Evolutionary conservation across 2,888 invertebrate genomes (phyloP), one percentile per base, ranked within the genome.

Genomic region (Erannis defoliaria): DNA sequence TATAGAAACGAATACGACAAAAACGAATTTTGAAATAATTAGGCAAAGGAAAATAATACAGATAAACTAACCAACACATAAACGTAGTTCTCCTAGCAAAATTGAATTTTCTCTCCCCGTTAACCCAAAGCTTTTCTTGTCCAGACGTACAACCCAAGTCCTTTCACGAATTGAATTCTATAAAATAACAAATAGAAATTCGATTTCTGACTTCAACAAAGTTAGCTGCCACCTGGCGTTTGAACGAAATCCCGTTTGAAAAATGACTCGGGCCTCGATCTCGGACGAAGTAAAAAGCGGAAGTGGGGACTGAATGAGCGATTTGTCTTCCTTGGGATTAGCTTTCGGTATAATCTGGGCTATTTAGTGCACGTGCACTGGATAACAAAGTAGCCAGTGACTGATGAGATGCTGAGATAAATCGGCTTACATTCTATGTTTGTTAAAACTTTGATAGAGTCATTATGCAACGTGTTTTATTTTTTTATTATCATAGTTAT

Each of bases 181-280:
- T 66, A 66, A 77, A 72, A 72, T 73, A 67, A 61, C 71, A 69
- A 64, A 72, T 73, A 71, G 68, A 67, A 76, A 62, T 69, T 67
- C 70, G 70, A 73, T 73, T 71, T 64, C 54, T 48, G 67, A 69
- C 60, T 67, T 63, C 64, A 59, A 55, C 55, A 56, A 56, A 62
- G 56, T 56, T 62, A 40, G 45, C 59, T 58, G 43, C 63, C 71
- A 73, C 72, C 72, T 74, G 77, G 68, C 66, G 62, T 66, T 56
- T 68, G 67, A 77, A 72, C 69, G 74, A 76, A 77, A 76, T 77
- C 71, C 72, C 64, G 40, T 60, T 70, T 77, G 76, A 77, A 67
- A 76, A 76, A 77, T 73, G 66, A 68, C 68, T 56, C 59, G 45
- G 45, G 18, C 50, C 37, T n/a, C 33, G 51, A 62, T 62, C 55